Base-by-base conservation (phyloP, 2,888 invertebrate genomes). In the Drosophila flavopinicola region DNA sequence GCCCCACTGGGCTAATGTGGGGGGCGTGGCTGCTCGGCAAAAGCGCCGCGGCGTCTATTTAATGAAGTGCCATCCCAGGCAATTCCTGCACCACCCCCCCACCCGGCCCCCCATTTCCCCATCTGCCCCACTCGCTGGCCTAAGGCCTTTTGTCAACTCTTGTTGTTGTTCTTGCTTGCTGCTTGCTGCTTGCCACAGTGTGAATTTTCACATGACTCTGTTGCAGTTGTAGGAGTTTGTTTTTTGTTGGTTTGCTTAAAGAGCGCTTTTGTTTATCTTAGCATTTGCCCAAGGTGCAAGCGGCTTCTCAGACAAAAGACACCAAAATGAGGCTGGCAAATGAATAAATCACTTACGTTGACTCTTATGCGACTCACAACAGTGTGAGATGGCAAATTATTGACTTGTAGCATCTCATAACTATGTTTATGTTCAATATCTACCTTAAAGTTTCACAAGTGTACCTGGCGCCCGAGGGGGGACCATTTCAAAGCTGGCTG, bases 11-110 rank as follows among this genome's bases (percentile, higher is more conserved):
- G 69, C n/a, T 87, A 79, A 79, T 87, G 78, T 44, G 41, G 64
- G 58, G 66, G 79, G 79, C 74, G 79, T 79, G 85, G 87, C 58
- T 35, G 73, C 30, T 53, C 32, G 69, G 52, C n/a, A 76, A 78
- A 84, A 86, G 87, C 86, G 83, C 71, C 79, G 66, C 86, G 76
- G 84, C 72, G 86, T 80, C 88, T 80, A 87, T 87, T 80, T 80
- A 80, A 80, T 80, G 86, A 80, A 80, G 86, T 87, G 80, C 80
- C 88, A 53, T 52, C 59, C 66, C 75, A 65, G 33, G 27, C 66
- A 48, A 67, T 73, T 80, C 44, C 49, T 37, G 17, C 39, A 24
- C 15, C n/a, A 20, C 10, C 6, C 15, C 4, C 10, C 3, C 20
- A n/a, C 41, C 48, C 13, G 48, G 24, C 17, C 2, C 1, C 17